Conservation (phyloP, 30 jellyfish, hydroid and myxozoan species). For the Turritopsis rubra region DNA sequence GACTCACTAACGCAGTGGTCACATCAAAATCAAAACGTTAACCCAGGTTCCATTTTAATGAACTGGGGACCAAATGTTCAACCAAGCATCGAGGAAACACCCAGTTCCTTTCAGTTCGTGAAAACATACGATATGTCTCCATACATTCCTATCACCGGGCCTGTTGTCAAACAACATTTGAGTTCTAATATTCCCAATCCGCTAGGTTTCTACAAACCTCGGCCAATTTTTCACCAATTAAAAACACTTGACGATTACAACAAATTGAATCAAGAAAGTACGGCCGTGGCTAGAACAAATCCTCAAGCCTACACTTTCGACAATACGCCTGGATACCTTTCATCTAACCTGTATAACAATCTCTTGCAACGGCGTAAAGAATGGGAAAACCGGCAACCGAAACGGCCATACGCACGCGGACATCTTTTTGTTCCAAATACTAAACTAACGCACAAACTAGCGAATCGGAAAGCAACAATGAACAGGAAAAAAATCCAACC, state of each 20-base stretch:
- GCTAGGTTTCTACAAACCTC: slow-evolving; percentile 17
- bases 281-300: background rate
- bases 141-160: background rate
- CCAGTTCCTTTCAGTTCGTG: background rate
- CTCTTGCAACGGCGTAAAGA: background rate
- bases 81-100: background rate
- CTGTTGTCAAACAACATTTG: background rate
- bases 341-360: background rate
- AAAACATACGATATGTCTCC: slow-evolving; percentile 5
- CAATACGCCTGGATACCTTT: background rate
- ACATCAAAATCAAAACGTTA: background rate
- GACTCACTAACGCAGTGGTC: background rate
- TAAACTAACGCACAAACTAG: background rate
- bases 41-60: background rate
- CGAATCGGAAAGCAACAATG: background rate
- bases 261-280: background rate
- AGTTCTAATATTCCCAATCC: background rate
- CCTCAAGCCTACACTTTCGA: background rate
- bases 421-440: background rate
- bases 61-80: background rate
- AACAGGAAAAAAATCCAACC: background rate
- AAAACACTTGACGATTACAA: background rate
- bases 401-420: background rate
- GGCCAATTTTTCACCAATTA: slow-evolving; percentile 22
- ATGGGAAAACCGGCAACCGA: background rate